Evolutionary conservation across 2,797 vertebrate species (phyloP).

Genomic region (Tapera naevia): DNA sequence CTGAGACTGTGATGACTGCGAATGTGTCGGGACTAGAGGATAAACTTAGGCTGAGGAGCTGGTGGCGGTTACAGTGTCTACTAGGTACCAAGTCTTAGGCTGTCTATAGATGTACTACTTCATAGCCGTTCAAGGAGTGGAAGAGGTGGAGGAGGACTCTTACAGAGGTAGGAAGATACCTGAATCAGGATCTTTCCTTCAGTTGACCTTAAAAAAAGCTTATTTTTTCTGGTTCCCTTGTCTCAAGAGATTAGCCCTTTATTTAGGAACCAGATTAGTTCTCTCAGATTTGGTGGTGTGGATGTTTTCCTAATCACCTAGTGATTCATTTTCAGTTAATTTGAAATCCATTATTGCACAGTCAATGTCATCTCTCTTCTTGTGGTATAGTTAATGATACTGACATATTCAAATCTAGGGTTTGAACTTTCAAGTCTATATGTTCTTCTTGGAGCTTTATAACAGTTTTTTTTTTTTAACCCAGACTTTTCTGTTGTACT

Average conservation of each 20-base stretch:
- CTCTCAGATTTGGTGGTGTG: neutral
- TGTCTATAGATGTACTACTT: neutral
- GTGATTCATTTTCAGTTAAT: slow-evolving; percentile 38
- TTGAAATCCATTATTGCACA: neutral
- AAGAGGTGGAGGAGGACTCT: neutral
- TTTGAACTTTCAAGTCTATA: neutral
- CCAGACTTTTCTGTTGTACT: neutral
- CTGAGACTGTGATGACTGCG: neutral
- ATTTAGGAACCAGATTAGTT: slow-evolving; percentile 34
- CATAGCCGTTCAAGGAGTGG: neutral
- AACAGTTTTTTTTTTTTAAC: neutral
- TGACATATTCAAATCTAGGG: neutral
- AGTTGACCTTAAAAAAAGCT: slow-evolving; percentile 2
- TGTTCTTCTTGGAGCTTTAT: neutral
- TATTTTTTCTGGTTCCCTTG: neutral
- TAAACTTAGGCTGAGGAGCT: neutral
- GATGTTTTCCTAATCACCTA: slow-evolving; percentile 18
- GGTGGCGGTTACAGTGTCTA: neutral
- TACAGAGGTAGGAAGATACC: neutral
- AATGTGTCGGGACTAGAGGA: neutral
- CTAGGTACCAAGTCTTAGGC: neutral
- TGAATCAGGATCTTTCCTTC: neutral
- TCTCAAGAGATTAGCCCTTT: neutral
- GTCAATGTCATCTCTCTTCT: neutral
- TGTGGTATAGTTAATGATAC: neutral